These are phyloP conservation scores for Hybognathus amarus DNA, from an alignment of 2,797 vertebrate species.

Conservation along the genomic window DNA sequence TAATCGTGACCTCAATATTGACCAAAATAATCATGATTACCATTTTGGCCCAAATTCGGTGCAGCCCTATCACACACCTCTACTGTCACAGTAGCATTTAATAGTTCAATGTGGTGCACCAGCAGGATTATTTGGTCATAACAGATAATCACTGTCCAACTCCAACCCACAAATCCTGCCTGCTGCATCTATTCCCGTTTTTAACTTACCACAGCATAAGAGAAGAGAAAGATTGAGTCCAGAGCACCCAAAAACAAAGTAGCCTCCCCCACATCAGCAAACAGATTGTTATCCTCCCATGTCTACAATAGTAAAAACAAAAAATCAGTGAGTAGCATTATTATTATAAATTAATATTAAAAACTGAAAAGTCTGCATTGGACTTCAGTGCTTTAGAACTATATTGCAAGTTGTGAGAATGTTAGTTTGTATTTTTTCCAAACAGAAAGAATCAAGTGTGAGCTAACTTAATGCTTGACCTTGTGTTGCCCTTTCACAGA, in stretches of 20 bases:
- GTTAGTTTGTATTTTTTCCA: not conserved
- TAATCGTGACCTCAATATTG: too few species aligned
- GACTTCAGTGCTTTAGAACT: not conserved
- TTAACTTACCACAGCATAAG: slow-evolving; percentile 91
- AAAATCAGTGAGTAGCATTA: not conserved
- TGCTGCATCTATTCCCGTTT: not conserved
- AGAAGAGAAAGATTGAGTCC: slow-evolving; percentile 96
- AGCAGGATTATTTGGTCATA: not conserved
- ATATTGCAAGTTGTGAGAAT: not conserved
- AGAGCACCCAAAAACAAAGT: slow-evolving; percentile 91
- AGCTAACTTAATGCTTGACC: not conserved
- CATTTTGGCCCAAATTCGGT: too few species aligned
- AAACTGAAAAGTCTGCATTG: not conserved
- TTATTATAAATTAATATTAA: not conserved
- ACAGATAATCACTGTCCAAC: not conserved
- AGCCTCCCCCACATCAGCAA: slow-evolving; percentile 82
- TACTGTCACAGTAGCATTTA: not conserved
- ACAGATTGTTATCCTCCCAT: slow-evolving; percentile 87
- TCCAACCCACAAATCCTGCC: not conserved
- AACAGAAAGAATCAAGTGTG: not conserved
- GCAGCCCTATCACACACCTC: not conserved
- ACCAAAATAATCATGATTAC: too few species aligned
- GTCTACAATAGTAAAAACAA: slow-evolving; percentile 72
- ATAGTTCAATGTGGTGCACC: too few species aligned
- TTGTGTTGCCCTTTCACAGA: not conserved